These are phyloP conservation scores for Metallyticus violacea DNA, from an alignment of 2,888 invertebrate genomes.

Conservation along the genomic window DNA sequence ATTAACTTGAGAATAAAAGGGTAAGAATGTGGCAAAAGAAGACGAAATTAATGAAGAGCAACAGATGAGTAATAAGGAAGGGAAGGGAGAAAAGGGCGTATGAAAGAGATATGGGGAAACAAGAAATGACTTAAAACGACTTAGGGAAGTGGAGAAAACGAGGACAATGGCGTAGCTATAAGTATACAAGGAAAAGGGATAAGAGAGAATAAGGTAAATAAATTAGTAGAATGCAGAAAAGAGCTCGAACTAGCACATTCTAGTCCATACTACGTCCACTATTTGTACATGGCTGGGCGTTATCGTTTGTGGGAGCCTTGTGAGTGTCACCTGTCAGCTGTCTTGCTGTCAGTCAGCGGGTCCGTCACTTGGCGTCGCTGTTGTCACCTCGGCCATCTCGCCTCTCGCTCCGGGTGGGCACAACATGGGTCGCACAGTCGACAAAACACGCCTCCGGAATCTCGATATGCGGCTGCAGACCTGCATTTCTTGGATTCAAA, in stretches of 20 bases:
- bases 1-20: too few relatives aligned
- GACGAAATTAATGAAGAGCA: too few relatives aligned
- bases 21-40: too few relatives aligned
- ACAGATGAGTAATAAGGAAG: too few relatives aligned
- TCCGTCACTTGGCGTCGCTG: neutral
- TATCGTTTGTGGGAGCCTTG: neutral
- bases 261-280: neutral
- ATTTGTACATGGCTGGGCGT: neutral
- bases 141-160: too few relatives aligned
- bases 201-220: neutral
- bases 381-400: conserved; percentile 6
- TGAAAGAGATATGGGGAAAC: too few relatives aligned
- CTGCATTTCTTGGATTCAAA: neutral
- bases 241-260: neutral
- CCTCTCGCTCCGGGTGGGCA: neutral
- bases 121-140: too few relatives aligned
- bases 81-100: too few relatives aligned
- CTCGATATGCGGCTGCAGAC: neutral
- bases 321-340: conserved; percentile 2
- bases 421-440: neutral
- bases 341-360: neutral
- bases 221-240: too few relatives aligned
- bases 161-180: too few relatives aligned
- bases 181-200: too few relatives aligned
- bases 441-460: neutral